phyloP scores from a whole-genome alignment of 1,140 invertebrate genomes.

The Goniozus legneri region DNA sequence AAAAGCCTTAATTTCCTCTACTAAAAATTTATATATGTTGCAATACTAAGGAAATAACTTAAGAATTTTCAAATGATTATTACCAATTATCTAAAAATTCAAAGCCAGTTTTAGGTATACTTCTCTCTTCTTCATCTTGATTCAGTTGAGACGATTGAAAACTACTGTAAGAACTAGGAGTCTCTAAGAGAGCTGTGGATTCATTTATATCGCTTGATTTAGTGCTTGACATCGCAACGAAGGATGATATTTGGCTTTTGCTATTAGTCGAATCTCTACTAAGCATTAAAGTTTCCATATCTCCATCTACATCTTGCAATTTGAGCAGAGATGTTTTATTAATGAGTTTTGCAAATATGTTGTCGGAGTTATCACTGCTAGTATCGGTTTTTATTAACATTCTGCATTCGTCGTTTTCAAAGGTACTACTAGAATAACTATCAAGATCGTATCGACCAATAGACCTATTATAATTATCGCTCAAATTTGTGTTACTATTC shows the following conservation, averaged over 20 bases:
- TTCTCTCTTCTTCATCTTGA: slow-evolving; percentile 42
- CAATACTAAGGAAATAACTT: too few species aligned
- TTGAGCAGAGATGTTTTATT: slow-evolving; percentile 46
- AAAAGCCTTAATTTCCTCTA: too few species aligned
- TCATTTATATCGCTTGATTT: slow-evolving; percentile 46
- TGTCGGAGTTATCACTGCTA: slow-evolving; percentile 31
- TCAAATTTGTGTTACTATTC: slow-evolving; percentile 27
- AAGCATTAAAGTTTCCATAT: slow-evolving; percentile 39
- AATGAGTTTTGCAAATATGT: slow-evolving; percentile 45
- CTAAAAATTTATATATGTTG: too few species aligned
- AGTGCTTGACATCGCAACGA: slow-evolving; percentile 33
- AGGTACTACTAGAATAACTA: slow-evolving; percentile 36
- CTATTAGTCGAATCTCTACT: slow-evolving; percentile 29
- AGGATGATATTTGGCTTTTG: slow-evolving; percentile 36
- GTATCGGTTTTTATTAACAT: slow-evolving; percentile 25
- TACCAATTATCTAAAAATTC: slow-evolving; percentile 75
- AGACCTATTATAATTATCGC: slow-evolving; percentile 37
- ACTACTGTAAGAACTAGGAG: slow-evolving; percentile 41
- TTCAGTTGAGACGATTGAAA: slow-evolving; percentile 42
- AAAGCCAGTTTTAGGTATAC: slow-evolving; percentile 69
- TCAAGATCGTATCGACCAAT: slow-evolving; percentile 42
- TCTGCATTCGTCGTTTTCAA: slow-evolving; percentile 33
- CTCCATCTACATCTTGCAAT: slow-evolving; percentile 39
- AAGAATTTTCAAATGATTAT: too few species aligned
- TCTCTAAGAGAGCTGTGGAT: slow-evolving; percentile 40